Conservation (phyloP, 2,797 vertebrate genomes). For the Nasua narica region DNA sequence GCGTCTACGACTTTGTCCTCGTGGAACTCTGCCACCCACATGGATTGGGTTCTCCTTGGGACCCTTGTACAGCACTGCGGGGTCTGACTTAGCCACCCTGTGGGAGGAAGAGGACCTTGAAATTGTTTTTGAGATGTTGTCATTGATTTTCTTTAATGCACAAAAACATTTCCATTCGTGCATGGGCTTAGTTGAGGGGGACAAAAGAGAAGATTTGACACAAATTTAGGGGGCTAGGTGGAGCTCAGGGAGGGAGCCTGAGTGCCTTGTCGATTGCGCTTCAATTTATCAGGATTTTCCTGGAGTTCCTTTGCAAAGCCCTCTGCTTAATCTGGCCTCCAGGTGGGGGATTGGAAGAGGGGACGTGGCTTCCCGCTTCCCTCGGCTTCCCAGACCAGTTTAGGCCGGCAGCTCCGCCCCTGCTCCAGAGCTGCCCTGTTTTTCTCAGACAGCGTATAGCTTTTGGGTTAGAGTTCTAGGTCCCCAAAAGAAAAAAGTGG, state of each 20-base stretch:
- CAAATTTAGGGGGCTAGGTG: constrained; percentile 60
- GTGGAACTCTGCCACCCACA: constrained; percentile 40
- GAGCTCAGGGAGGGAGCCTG: constrained; percentile 60
- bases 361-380: background rate
- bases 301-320: constrained; percentile 72
- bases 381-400: constrained; percentile 18
- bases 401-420: background rate
- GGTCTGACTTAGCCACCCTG: constrained; percentile 52
- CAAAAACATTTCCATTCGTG: constrained; percentile 54
- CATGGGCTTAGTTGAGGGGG: constrained; percentile 41
- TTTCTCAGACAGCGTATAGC: background rate
- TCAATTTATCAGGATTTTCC: constrained; percentile 77
- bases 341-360: background rate
- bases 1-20: background rate
- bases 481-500: background rate
- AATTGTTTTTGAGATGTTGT: constrained; percentile 72
- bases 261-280: constrained; percentile 54
- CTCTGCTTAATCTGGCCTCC: constrained; percentile 54
- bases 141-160: constrained; percentile 79
- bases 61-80: constrained; percentile 19
- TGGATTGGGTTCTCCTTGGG: constrained; percentile 23
- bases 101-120: constrained; percentile 65
- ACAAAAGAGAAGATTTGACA: constrained; percentile 57
- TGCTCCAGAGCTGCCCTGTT: background rate
- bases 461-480: background rate